phyloP scores from a whole-genome alignment of 2,113 vertebrate genomes.

The Edolisoma coerulescens region DNA sequence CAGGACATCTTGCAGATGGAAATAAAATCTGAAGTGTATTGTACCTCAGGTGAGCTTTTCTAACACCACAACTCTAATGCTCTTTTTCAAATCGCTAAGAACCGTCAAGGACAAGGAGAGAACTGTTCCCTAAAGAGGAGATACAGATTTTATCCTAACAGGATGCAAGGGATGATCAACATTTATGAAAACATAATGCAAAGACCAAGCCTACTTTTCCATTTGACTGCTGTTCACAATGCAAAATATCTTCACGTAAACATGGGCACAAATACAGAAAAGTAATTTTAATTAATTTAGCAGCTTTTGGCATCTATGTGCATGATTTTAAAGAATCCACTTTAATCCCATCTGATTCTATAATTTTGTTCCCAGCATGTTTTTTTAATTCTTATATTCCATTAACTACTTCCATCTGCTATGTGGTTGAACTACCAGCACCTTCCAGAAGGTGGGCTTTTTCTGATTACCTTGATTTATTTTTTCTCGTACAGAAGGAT shows the following conservation, averaged over 20 bases:
- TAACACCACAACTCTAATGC: not conserved
- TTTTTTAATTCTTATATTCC: not conserved
- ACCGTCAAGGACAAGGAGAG: not conserved
- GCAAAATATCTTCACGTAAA: not conserved
- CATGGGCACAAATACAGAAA: not conserved
- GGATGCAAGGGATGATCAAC: not conserved
- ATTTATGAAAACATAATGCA: not conserved
- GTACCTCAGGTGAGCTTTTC: not conserved
- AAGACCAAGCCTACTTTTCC: not conserved
- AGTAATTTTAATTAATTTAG: not conserved
- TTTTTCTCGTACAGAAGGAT: not conserved
- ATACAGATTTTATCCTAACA: fast-evolving
- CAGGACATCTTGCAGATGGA: not conserved
- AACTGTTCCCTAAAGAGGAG: not conserved
- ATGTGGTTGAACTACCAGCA: not conserved
- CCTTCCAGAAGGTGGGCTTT: not conserved
- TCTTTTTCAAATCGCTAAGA: not conserved
- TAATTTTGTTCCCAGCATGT: not conserved
- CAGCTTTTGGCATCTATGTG: not conserved
- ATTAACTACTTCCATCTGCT: not conserved
- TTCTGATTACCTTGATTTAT: not conserved
- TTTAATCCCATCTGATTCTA: not conserved
- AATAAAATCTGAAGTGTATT: not conserved
- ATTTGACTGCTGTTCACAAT: not conserved
- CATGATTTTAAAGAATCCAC: not conserved